Conservation (phyloP, 2,113 vertebrate genomes). For the Syngnathus scovelli region DNA sequence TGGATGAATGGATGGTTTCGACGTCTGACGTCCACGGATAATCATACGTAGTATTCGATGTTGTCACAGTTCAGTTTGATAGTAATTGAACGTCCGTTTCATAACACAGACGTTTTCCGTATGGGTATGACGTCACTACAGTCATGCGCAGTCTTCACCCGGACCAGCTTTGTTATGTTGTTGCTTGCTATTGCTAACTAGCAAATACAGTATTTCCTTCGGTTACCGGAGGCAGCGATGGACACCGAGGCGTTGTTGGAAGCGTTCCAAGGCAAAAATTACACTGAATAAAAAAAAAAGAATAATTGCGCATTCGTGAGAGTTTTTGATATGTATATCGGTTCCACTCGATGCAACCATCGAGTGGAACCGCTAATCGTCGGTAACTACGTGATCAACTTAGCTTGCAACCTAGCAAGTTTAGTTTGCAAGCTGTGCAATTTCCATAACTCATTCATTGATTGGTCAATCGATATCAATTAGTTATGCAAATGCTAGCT, state of each 20-base stretch:
- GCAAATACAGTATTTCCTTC: conserved; percentile 57
- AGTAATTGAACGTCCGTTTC: background rate
- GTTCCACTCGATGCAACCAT: too few species aligned
- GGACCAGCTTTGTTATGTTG: conserved; percentile 49
- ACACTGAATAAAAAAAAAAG: conserved; percentile 11
- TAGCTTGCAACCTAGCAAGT: conserved; percentile 15
- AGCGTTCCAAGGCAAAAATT: conserved; percentile 80
- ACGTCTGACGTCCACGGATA: background rate
- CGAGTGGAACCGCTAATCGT: conserved; percentile 12
- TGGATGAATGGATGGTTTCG: background rate
- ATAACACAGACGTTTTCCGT: background rate
- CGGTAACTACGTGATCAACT: conserved; percentile 40
- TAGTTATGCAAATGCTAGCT: conserved; percentile 26
- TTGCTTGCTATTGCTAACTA: conserved; percentile 64
- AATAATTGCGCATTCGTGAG: background rate
- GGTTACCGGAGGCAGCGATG: conserved; percentile 72
- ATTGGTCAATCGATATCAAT: background rate
- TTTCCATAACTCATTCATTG: background rate
- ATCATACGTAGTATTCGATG: background rate
- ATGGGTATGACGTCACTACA: conserved; percentile 19
- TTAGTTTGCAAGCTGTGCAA: background rate
- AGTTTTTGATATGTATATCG: background rate
- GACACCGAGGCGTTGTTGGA: conserved; percentile 83
- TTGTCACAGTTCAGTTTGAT: background rate
- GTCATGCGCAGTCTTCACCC: conserved; percentile 44